Conservation (phyloP, 35 echinoderm and acorn worm species). For the Anneissia japonica region DNA sequence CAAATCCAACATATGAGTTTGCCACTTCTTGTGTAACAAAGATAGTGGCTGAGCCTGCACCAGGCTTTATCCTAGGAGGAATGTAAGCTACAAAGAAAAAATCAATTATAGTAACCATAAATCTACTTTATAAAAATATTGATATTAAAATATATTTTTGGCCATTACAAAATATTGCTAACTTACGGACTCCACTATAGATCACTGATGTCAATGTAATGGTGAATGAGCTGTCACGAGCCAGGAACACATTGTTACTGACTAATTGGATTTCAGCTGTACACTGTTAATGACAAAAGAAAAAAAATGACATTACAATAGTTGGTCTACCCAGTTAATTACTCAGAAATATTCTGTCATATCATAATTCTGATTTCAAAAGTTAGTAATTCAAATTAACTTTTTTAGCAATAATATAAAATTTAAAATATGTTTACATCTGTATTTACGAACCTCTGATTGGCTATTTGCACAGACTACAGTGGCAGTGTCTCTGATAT, state of each 20-base stretch:
- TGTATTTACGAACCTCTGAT: neutral
- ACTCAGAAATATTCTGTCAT: too few species aligned
- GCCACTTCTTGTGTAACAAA: conserved; percentile 80
- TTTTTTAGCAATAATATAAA: neutral
- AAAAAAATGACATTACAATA: neutral
- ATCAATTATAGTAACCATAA: neutral
- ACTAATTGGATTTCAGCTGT: conserved; percentile 39
- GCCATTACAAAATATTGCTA: neutral
- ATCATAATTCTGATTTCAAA: too few species aligned
- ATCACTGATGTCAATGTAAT: conserved; percentile 52
- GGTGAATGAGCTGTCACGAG: conserved; percentile 60
- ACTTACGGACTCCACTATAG: conserved; percentile 64
- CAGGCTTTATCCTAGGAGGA: conserved; percentile 43
- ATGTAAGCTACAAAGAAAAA: conserved; percentile 43
- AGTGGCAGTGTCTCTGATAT: neutral
- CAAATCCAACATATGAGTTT: conserved; percentile 88
- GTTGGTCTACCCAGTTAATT: too few species aligned
- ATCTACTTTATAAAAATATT: neutral
- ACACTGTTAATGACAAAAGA: conserved; percentile 40
- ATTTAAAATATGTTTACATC: neutral
- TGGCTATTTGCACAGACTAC: neutral
- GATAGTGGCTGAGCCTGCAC: conserved; percentile 42
- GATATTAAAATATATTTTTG: neutral
- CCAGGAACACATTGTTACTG: conserved; percentile 76
- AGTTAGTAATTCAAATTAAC: too few species aligned